phyloP scores from a whole-genome alignment of 2,797 vertebrate genomes.

The Microcaecilia unicolor region DNA sequence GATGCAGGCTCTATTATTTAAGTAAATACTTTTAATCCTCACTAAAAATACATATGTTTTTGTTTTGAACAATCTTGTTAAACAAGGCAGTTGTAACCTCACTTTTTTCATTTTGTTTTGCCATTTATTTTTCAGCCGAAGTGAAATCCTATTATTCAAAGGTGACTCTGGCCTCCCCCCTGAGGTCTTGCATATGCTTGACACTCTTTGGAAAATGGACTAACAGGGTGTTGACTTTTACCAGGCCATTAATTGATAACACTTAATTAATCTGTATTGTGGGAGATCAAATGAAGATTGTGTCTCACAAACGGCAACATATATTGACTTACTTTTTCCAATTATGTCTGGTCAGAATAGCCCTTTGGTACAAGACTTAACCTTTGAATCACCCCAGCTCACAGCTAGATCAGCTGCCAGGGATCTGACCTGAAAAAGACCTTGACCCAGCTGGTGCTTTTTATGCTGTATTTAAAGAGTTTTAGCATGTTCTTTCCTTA shows the following conservation, averaged over 20 bases:
- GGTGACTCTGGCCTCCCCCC: constrained; percentile 9
- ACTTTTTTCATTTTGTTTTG: too few species aligned
- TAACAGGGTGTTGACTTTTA: constrained; percentile 56
- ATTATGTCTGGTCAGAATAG: constrained; percentile 51
- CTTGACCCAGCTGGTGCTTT: constrained; percentile 24
- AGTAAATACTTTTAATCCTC: too few species aligned
- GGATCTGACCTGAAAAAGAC: constrained; percentile 43
- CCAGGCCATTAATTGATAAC: constrained; percentile 70
- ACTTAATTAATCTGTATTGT: constrained; percentile 72
- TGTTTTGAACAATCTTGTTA: too few species aligned
- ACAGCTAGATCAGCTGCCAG: constrained; percentile 36
- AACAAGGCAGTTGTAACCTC: too few species aligned
- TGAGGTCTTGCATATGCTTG: constrained; percentile 23
- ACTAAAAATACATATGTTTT: too few species aligned
- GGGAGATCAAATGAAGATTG: constrained; percentile 64
- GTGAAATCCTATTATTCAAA: constrained; percentile 8
- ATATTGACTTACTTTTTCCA: constrained; percentile 65
- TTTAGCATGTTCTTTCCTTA: too few species aligned
- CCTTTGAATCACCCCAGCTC: constrained; percentile 56
- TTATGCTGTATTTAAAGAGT: background rate
- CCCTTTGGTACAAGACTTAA: constrained; percentile 52
- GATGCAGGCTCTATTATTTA: too few species aligned
- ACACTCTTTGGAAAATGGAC: constrained; percentile 39
- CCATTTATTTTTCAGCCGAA: too few species aligned
- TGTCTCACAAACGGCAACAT: constrained; percentile 43